These are phyloP conservation scores for Parazoanthus darwini DNA, from an alignment of 92 coral and sea anemone genomes.

Conservation along the genomic window DNA sequence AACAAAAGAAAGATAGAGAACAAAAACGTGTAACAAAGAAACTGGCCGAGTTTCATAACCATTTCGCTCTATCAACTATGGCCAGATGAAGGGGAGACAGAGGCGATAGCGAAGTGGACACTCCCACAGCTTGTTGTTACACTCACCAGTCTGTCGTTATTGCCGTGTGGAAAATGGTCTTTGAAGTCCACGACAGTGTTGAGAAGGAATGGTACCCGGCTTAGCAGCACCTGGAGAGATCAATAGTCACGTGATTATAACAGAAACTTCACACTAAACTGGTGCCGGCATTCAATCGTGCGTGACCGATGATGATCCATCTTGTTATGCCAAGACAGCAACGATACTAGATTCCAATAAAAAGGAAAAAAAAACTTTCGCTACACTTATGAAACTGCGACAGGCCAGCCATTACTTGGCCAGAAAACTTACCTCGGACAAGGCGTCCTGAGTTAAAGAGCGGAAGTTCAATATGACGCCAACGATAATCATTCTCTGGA, in stretches of 20 bases:
- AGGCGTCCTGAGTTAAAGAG: slow-evolving; percentile 84
- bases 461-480: slow-evolving; percentile 94
- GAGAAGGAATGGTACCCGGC: slow-evolving; percentile 89
- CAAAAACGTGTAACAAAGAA: no score
- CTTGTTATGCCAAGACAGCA: background rate
- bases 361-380: background rate
- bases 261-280: background rate
- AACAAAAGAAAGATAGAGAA: no score
- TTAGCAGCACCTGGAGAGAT: slow-evolving; percentile 63
- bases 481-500: slow-evolving; percentile 79
- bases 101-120: no score
- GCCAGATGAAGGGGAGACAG: no score
- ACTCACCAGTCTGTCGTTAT: slow-evolving; percentile 83
- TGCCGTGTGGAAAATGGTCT: slow-evolving; percentile 77
- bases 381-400: background rate
- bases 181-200: slow-evolving; percentile 84
- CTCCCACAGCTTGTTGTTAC: background rate
- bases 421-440: slow-evolving; percentile 62
- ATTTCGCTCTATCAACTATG: no score
- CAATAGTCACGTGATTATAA: background rate
- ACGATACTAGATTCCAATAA: background rate
- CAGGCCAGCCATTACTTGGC: background rate
- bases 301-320: background rate
- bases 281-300: no score
- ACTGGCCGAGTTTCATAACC: no score